Conservation (phyloP, 2,113 vertebrate genomes). For the Pteronura brasiliensis region DNA sequence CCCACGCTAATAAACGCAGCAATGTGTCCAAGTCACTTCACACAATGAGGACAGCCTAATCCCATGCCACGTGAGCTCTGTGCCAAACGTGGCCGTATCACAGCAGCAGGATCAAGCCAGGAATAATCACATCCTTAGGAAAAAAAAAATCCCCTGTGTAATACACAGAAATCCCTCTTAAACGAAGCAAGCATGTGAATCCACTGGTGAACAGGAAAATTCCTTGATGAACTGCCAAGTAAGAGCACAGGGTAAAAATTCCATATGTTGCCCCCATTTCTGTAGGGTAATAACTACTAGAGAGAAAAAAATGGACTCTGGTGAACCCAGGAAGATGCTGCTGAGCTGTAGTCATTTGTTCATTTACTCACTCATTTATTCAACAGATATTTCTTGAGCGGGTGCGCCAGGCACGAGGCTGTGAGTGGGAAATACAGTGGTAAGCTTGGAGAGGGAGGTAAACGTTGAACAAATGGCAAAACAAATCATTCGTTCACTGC, state of each 20-base stretch:
- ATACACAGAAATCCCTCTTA: conserved; percentile 80
- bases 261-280: neutral
- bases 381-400: neutral
- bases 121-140: conserved; percentile 83
- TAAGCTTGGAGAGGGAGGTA: neutral
- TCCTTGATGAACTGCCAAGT: conserved; percentile 68
- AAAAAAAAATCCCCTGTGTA: conserved; percentile 78
- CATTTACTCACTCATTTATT: neutral
- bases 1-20: conserved; percentile 79
- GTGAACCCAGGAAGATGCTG: neutral
- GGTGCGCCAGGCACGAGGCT: neutral
- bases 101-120: conserved; percentile 78
- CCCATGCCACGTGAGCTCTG: conserved; percentile 69
- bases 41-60: conserved; percentile 77
- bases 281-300: neutral
- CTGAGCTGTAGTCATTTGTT: neutral
- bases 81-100: conserved; percentile 77
- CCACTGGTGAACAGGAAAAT: conserved; percentile 64
- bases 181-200: conserved; percentile 79
- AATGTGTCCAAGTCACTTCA: conserved; percentile 79
- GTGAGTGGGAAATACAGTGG: neutral
- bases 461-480: neutral
- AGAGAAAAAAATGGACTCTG: neutral
- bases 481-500: neutral
- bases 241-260: conserved; percentile 41